Base-by-base conservation (phyloP, 2,797 vertebrate genomes). In the Pseudomugil tenellus region DNA sequence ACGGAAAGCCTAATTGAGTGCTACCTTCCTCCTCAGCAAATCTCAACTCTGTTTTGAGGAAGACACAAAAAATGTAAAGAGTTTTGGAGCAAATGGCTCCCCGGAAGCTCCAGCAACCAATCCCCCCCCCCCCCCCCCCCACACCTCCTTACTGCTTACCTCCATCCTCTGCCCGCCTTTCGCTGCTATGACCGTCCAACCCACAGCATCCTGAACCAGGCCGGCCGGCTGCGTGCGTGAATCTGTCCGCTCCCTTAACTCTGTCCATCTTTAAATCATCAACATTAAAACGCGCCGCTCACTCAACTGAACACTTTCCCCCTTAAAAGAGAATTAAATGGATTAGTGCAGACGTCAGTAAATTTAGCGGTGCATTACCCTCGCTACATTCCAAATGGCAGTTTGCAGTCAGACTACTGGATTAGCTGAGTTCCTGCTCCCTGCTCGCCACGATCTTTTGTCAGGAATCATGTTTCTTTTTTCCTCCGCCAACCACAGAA, bases 311-410 rank as follows among this genome's bases (percentile, higher is more conserved):
- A 92, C 84, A 61, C 79, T 86, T 84, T 77, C 74, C 81, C 88
- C 87, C 87, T 92, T 90, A 90, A 93, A 92, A 91, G 89, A 91
- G 88, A 93, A 93, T 94, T 93, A 93, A 93, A 90, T 86, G 79
- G 87, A 94, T 95, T 93, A 93, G 86, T 41, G 56, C 74, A 93
- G 92, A 92, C 81, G 91, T 94, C 92, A 93, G 88, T 94, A 91
- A 85, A 89, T 86, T 83, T 87, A 86, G 85, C 83, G 63, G 77
- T 67, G 84, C 81, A 83, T 91, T 92, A 87, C 57, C 79, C 84
- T 77, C 43, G 81, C 88, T 81, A 89, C 85, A 86, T 80, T 91
- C 84, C 79, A 82, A 91, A 90, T 73, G 67, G 87, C 85, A 84
- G 29, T 86, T 89, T 74, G 69, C 81, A 88, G 82, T 70, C 63